A percentile compares a stretch with the other conserved stretches of the same genome.
Conservation (phyloP, 2,113 vertebrate species). For the Sinosuthora webbiana region DNA sequence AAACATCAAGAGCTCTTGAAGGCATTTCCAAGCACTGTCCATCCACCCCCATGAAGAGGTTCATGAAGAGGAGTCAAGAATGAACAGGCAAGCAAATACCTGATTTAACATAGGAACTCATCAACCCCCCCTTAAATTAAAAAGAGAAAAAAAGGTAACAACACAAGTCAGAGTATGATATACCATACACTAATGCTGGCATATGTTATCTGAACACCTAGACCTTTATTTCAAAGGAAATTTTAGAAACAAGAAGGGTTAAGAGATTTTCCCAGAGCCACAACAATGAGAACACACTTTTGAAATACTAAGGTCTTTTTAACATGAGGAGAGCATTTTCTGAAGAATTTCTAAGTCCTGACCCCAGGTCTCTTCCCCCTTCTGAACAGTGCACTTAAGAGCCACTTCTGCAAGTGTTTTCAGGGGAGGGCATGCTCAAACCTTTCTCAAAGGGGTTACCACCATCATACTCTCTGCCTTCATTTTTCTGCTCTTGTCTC, state of each 20-base stretch:
- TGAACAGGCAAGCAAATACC: neutral
- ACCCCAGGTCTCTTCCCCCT: neutral
- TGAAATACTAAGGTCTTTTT: neutral
- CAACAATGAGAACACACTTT: neutral
- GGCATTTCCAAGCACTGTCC: neutral
- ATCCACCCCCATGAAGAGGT: neutral
- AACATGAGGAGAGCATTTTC: neutral
- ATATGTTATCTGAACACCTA: neutral
- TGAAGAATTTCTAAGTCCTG: neutral
- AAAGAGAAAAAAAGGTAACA: no score
- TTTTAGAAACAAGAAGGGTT: neutral
- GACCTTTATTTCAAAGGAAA: neutral
- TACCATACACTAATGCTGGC: neutral
- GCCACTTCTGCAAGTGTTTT: neutral
- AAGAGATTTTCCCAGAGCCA: neutral
- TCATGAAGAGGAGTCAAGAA: neutral
- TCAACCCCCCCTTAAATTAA: neutral
- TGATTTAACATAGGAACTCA: neutral
- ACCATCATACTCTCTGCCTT: conserved; percentile 1
- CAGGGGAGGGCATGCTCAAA: conserved; percentile 19
- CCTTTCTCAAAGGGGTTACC: conserved; percentile 87
- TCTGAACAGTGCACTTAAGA: neutral
- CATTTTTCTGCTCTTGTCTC: conserved; percentile 74
- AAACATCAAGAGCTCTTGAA: neutral
- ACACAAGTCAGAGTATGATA: neutral